A percentile compares a stretch with the other conserved stretches of the same genome.
Evolutionary conservation across 2,113 vertebrate genomes (phyloP).

Genomic region (Zapus hudsonius): DNA sequence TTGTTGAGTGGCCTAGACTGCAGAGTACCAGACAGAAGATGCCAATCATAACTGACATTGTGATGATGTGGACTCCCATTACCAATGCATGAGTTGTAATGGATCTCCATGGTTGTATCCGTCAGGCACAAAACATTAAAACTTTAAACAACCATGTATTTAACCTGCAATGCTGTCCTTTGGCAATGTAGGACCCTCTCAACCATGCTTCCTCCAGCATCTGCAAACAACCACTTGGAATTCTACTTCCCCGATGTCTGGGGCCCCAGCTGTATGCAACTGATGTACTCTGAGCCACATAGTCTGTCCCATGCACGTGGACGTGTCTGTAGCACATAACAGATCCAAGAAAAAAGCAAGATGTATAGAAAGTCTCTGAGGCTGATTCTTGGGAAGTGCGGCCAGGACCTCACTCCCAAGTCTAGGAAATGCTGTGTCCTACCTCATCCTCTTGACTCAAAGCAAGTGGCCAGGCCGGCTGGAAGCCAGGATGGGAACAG

Average conservation of each 20-base stretch:
- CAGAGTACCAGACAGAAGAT: background rate
- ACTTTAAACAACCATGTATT: background rate
- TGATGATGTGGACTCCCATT: background rate
- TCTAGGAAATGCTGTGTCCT: background rate
- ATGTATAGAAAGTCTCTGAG: background rate
- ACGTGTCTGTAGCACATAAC: background rate
- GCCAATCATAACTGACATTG: background rate
- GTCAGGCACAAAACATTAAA: background rate
- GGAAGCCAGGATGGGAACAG: background rate
- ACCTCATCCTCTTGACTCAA: background rate
- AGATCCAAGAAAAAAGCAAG: background rate
- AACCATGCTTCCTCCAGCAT: background rate
- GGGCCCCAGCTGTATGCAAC: background rate
- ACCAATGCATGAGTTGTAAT: background rate
- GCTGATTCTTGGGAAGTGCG: background rate
- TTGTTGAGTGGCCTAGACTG: background rate
- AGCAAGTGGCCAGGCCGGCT: background rate
- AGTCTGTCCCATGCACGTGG: background rate
- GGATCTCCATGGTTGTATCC: background rate
- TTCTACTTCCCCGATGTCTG: background rate
- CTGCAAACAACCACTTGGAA: background rate
- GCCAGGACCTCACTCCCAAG: background rate
- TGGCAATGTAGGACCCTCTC: background rate
- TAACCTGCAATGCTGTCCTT: background rate
- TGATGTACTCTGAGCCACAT: background rate